phyloP scores from a whole-genome alignment of 2,888 invertebrate genomes.

The Polia nebulosa region DNA sequence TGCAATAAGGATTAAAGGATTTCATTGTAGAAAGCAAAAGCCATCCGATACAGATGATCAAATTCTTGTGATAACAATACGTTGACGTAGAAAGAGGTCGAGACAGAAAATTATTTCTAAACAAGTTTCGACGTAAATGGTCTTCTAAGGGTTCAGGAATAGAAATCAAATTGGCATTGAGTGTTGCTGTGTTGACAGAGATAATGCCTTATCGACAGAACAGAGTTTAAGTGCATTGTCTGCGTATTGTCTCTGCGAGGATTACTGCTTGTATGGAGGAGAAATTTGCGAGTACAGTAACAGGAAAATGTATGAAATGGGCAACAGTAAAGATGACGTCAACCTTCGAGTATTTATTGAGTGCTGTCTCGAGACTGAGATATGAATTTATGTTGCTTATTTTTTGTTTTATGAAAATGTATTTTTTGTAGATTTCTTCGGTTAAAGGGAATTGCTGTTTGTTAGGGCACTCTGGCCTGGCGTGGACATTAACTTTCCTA shows the following conservation, averaged over 20 bases:
- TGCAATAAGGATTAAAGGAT: conserved; percentile 50
- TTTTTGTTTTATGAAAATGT: too few relatives aligned
- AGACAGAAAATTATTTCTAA: conserved; percentile 69
- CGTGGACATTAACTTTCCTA: too few relatives aligned
- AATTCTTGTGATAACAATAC: conserved; percentile 75
- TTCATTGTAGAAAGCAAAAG: conserved; percentile 63
- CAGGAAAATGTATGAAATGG: conserved; percentile 44
- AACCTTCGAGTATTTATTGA: conserved; percentile 39
- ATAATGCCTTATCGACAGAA: conserved; percentile 64
- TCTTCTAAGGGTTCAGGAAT: conserved; percentile 59
- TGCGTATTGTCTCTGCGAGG: conserved; percentile 57
- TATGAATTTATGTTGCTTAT: conserved; percentile 22
- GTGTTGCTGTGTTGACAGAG: conserved; percentile 57
- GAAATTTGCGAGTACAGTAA: conserved; percentile 39
- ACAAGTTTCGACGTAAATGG: conserved; percentile 59
- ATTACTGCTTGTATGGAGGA: conserved; percentile 49
- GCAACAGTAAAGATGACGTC: conserved; percentile 33
- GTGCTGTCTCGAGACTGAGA: conserved; percentile 21
- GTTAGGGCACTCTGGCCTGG: too few relatives aligned
- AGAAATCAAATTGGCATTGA: conserved; percentile 66
- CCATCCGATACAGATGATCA: conserved; percentile 71
- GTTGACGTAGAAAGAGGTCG: conserved; percentile 68
- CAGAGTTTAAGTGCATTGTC: conserved; percentile 62
- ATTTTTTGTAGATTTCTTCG: too few relatives aligned
- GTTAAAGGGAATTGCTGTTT: too few relatives aligned